phyloP scores from a whole-genome alignment of 2,888 invertebrate species.

The Mesodorylaimus sp. region DNA sequence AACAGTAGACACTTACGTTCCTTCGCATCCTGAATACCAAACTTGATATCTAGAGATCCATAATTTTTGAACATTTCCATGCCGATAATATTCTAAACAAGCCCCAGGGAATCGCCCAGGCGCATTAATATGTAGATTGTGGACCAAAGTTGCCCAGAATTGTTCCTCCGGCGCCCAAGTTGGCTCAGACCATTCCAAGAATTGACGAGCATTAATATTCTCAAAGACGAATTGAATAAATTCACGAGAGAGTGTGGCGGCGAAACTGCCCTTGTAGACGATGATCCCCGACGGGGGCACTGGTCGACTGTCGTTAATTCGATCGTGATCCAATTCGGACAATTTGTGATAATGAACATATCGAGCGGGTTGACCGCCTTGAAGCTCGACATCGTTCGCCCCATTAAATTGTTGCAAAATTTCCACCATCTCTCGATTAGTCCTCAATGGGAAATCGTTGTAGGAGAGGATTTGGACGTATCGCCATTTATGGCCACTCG shows the following conservation, averaged over 20 bases:
- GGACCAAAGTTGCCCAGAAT: conserved; percentile 7
- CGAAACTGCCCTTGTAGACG: conserved; percentile 8
- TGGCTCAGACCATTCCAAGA: conserved; percentile 3
- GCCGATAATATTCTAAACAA: background rate
- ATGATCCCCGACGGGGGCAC: conserved; percentile 1
- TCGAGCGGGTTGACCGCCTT: background rate
- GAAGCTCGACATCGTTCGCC: background rate
- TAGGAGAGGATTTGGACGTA: conserved; percentile 6
- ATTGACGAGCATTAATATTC: background rate
- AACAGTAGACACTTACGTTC: too few relatives aligned
- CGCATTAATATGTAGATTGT: background rate
- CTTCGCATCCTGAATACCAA: too few relatives aligned
- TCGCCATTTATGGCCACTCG: background rate
- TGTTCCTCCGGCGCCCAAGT: conserved; percentile 8
- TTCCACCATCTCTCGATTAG: conserved; percentile 4
- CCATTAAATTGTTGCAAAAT: background rate
- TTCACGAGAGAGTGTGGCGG: background rate
- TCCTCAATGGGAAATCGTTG: conserved; percentile 9
- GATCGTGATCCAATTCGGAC: background rate
- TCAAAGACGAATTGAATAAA: conserved; percentile 7
- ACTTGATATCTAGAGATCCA: background rate
- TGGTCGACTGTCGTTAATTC: background rate
- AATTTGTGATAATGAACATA: background rate
- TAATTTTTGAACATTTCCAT: background rate
- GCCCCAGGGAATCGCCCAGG: background rate